These are phyloP conservation scores for Diuraphis noxia DNA, from an alignment of 1,140 invertebrate genomes.

Conservation along the genomic window DNA sequence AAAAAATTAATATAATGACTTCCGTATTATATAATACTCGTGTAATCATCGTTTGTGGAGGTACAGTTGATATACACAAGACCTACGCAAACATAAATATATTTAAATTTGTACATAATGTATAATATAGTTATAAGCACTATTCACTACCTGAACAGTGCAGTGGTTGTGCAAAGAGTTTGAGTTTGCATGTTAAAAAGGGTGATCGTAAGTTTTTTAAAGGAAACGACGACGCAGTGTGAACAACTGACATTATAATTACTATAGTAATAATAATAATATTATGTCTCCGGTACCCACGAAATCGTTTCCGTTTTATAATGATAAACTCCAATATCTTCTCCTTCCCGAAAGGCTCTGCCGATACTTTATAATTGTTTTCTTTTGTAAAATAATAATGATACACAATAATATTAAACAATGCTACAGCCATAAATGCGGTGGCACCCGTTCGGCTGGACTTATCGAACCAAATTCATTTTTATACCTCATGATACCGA, in stretches of 20 bases:
- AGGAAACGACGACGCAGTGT: not conserved
- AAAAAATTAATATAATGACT: not conserved
- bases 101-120: not conserved
- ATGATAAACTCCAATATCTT: not conserved
- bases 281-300: not conserved
- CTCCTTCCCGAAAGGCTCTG: fast-evolving
- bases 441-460: not conserved
- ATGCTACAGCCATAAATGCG: not conserved
- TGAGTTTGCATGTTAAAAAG: not conserved
- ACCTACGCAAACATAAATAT: not conserved
- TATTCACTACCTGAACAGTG: no score
- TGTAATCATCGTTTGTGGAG: not conserved
- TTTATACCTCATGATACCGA: not conserved
- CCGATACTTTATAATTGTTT: not conserved
- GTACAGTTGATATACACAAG: not conserved
- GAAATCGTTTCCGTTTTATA: not conserved
- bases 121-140: not conserved
- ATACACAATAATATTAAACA: not conserved
- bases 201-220: not conserved
- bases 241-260: not conserved
- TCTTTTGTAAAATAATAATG: not conserved
- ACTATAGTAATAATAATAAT: not conserved
- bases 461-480: not conserved
- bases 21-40: not conserved
- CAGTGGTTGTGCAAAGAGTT: not conserved